A percentile compares a stretch with the other conserved stretches of the same genome.
phyloP scores from a whole-genome alignment of 1,140 invertebrate species.

The Harpegnathos saltator region DNA sequence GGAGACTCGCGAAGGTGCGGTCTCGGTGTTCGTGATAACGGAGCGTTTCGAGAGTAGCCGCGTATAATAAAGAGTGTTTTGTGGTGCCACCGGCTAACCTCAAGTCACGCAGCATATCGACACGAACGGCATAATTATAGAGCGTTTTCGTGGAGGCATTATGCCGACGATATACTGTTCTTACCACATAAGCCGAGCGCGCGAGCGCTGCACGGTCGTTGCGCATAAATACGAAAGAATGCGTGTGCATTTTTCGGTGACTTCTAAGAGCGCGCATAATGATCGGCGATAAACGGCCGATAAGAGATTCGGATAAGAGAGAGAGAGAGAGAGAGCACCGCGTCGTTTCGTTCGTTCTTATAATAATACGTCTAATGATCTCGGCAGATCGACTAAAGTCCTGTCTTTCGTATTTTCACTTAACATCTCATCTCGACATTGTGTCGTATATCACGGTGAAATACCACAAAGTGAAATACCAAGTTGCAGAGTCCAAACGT shows the following conservation, averaged over 20 bases:
- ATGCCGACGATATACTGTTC: constrained; percentile 23
- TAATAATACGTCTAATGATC: not conserved
- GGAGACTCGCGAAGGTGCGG: constrained; percentile 44
- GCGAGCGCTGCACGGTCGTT: not conserved
- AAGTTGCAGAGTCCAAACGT: too few relatives aligned
- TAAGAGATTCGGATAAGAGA: not conserved
- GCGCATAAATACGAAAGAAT: constrained; percentile 2
- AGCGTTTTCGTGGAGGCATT: constrained; percentile 50
- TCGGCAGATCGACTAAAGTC: not conserved
- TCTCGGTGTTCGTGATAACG: constrained; percentile 57
- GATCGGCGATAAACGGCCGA: not conserved
- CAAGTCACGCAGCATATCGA: constrained; percentile 71
- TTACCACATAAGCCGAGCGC: constrained; percentile 32
- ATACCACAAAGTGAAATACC: too few relatives aligned
- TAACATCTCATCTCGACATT: too few relatives aligned
- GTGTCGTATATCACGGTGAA: too few relatives aligned
- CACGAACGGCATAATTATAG: constrained; percentile 71
- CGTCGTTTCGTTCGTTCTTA: not conserved
- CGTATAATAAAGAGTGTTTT: constrained; percentile 70
- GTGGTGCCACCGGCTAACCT: constrained; percentile 66
- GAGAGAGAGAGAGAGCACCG: too few relatives aligned
- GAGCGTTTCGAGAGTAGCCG: constrained; percentile 47
- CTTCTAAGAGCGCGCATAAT: not conserved
- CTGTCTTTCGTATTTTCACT: too few relatives aligned
- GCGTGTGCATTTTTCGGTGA: constrained; percentile 19